A percentile compares a stretch with the other conserved stretches of the same genome.
Evolutionary conservation across 2,113 vertebrate species (phyloP).

Genomic region (Thamnaconus septentrionalis): DNA sequence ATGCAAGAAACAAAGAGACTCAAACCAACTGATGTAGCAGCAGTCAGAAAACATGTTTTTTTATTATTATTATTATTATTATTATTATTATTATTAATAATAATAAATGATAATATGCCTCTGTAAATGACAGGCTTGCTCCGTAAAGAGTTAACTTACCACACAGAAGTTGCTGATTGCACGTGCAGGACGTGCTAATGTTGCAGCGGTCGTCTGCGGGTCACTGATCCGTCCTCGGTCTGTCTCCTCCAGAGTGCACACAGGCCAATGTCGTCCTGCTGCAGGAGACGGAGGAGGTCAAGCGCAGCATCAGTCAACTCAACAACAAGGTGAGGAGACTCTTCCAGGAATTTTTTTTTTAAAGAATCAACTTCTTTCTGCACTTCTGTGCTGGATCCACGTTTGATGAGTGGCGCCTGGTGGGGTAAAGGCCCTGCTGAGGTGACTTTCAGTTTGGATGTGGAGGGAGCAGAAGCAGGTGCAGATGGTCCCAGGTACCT

Average conservation of each 20-base stretch:
- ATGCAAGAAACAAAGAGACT: no score
- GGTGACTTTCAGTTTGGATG: background rate
- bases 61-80: no score
- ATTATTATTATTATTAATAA: no score
- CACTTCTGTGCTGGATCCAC: no score
- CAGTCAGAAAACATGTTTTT: no score
- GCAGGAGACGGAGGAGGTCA: constrained; percentile 83
- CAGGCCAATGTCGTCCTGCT: constrained; percentile 57
- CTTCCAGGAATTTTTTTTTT: background rate
- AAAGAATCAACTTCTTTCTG: no score
- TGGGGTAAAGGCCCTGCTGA: background rate
- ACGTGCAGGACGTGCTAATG: no score
- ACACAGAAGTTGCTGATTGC: no score
- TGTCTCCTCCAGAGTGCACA: constrained; percentile 38
- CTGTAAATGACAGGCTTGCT: no score
- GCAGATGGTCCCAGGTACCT: constrained; percentile 57
- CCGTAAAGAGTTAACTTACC: no score
- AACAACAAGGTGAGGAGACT: constrained; percentile 81
- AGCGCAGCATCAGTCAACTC: constrained; percentile 82
- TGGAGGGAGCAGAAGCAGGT: constrained; percentile 23
- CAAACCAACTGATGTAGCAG: no score
- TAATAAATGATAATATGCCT: no score
- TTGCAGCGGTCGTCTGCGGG: background rate
- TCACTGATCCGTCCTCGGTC: background rate
- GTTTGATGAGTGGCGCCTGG: background rate